phyloP scores from a whole-genome alignment of 2,888 invertebrate genomes.

The Dasysyrphus albostriatus region DNA sequence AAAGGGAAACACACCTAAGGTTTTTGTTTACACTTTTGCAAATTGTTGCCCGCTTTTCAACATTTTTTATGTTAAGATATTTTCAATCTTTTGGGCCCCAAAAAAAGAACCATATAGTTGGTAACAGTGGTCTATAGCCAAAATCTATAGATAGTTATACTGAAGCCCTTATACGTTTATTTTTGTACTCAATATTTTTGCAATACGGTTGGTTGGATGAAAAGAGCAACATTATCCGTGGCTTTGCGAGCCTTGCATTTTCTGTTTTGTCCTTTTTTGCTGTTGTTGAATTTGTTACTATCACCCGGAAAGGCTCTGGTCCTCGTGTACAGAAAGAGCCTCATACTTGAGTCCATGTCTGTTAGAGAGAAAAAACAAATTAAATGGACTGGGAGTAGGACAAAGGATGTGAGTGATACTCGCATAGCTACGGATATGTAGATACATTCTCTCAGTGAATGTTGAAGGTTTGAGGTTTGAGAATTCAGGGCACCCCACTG shows the following conservation, averaged over 20 bases:
- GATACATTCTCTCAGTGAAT: slow-evolving; percentile 3
- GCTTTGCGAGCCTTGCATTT: slow-evolving; percentile 22
- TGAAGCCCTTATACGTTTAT: slow-evolving; percentile 21
- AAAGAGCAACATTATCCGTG: slow-evolving; percentile 28
- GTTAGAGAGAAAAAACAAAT: slow-evolving; percentile 14
- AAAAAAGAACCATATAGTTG: not conserved
- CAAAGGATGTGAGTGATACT: not conserved
- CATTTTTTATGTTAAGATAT: too few species aligned
- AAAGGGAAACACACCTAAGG: too few species aligned
- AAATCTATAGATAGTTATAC: slow-evolving; percentile 11
- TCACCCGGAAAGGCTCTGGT: slow-evolving; percentile 26
- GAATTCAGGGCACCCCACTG: too few species aligned
- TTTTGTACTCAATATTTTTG: slow-evolving; percentile 37
- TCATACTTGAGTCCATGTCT: slow-evolving; percentile 27
- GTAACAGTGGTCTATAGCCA: slow-evolving; percentile 1
- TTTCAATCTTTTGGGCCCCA: not conserved
- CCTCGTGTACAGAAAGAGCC: not conserved
- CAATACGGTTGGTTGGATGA: slow-evolving; percentile 34
- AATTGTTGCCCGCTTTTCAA: too few species aligned
- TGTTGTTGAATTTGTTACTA: slow-evolving; percentile 22
- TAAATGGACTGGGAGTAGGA: slow-evolving; percentile 10
- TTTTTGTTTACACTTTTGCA: too few species aligned
- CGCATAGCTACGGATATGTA: not conserved
- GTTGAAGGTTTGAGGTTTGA: not conserved
- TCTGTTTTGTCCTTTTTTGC: not conserved